Evolutionary conservation across 2,113 vertebrate genomes (phyloP).

Genomic region (Felis catus): F.catus_Fca126_mat1.0 CM031412.1:121920501-121921000

Average conservation of each 20-base stretch:
- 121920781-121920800: neutral
- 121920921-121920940: neutral
- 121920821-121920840: neutral
- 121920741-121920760: neutral
- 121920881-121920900: neutral
- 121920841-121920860: neutral
- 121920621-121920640: conserved; percentile 16
- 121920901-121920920: neutral
- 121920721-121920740: neutral
- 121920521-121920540: too few relatives aligned
- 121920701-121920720: neutral
- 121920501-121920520: too few relatives aligned
- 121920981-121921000: neutral
- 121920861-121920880: neutral
- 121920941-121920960: neutral
- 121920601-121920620: neutral
- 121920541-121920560: neutral
- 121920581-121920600: neutral
- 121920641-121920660: neutral
- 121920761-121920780: neutral
- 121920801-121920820: neutral
- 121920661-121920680: neutral
- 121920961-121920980: neutral
- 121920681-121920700: neutral
- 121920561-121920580: neutral